Conservation (phyloP, 2,888 invertebrate species). For the Limenitis camilla region DNA sequence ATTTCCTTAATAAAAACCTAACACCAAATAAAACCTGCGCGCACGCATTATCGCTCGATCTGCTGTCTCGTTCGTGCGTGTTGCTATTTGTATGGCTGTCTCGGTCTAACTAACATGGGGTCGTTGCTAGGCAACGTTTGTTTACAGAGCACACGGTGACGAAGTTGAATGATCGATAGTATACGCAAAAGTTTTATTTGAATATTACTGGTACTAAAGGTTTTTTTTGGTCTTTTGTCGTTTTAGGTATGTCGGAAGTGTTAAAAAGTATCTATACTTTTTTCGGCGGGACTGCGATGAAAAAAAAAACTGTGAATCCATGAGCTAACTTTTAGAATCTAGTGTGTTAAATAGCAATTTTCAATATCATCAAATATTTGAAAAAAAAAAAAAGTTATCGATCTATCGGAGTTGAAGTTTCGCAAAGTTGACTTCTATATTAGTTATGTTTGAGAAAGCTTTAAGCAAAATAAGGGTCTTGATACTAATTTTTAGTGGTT, state of each 20-base stretch:
- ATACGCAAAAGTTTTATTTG: slow-evolving; percentile 21
- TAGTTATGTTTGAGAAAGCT: too few relatives aligned
- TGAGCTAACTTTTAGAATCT: too few relatives aligned
- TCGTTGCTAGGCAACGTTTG: slow-evolving; percentile 37
- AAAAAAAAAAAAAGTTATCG: too few relatives aligned
- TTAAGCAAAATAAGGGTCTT: too few relatives aligned
- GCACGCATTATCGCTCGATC: slow-evolving; percentile 59
- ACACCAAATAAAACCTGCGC: slow-evolving; percentile 35
- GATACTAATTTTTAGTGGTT: slow-evolving; percentile 11
- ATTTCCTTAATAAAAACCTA: slow-evolving; percentile 50
- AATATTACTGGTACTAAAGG: not conserved
- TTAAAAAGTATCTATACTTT: too few relatives aligned
- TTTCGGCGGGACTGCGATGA: too few relatives aligned
- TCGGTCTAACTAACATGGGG: slow-evolving; percentile 17
- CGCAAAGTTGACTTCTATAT: too few relatives aligned
- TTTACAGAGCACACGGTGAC: slow-evolving; percentile 31
- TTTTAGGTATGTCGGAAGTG: too few relatives aligned
- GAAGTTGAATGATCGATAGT: slow-evolving; percentile 29
- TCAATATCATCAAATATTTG: too few relatives aligned
- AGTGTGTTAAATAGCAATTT: too few relatives aligned
- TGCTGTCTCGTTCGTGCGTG: slow-evolving; percentile 18
- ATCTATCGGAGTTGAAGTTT: too few relatives aligned
- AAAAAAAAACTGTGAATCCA: too few relatives aligned
- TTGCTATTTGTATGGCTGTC: not conserved
- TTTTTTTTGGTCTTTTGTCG: not conserved